Evolutionary conservation across 2,797 vertebrate genomes (phyloP), one percentile per base, ranked within the genome.

Genomic region (Huso huso): DNA sequence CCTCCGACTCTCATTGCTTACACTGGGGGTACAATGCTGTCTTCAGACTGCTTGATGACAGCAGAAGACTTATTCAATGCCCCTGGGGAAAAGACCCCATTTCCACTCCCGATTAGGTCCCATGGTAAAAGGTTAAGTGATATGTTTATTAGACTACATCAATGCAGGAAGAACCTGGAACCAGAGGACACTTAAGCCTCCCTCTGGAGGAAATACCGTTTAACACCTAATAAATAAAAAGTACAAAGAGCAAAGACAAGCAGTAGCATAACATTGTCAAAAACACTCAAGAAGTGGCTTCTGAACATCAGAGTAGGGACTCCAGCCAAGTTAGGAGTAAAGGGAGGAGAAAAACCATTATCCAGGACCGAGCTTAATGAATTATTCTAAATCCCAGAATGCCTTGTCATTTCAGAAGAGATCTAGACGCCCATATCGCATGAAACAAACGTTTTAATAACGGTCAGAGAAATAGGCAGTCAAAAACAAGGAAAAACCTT

Each of bases 121-220:
- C 10, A 58, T 58, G 11, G 55, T 58, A 58, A 58, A 37, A 58
- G 55, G 55, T 58, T 58, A 58, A 58, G 55, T 58, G 55, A 58
- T 6, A 58, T 58, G 15, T 58, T 58, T 58, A 58, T 58, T 58
- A 15, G 11, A 58, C 10, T 13, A 11, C n/a, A n/a, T 58, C 12
- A 58, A 58, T 58, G 15, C 55, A 58, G 55, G 55, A 58, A 13
- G n/a, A 11, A 7, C 55, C 15, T 11, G 10, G 11, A n/a, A 13
- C 55, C 55, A 7, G 7, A 11, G 55, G 55, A 58, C 15, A 58
- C 15, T 58, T 11, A 13, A 58, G 55, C 11, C 55, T n/a, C 7
- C 12, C 55, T 13, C 55, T 58, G 12, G 55, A 58, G 55, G 55
- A 58, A 58, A 58, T 58, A 58, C 55, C 10, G 3, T 58, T 58